Evolutionary conservation across 2,797 vertebrate species (phyloP), one percentile per base, ranked within the genome.

Genomic region (Mormyrus proboscirostris): DNA sequence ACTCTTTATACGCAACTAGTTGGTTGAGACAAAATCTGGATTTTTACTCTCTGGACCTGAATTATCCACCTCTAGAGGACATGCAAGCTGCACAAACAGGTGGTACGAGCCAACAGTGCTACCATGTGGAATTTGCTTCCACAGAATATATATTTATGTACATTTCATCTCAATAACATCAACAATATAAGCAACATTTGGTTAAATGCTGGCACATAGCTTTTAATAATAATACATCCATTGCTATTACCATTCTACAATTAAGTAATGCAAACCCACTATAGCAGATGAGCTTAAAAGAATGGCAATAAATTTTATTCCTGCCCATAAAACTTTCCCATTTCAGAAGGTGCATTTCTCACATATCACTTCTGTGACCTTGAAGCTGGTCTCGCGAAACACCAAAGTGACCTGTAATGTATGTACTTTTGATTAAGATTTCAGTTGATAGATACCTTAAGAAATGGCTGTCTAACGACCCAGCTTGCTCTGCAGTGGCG

Each of bases 321-420:
- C 38, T 25, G 57, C 41, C 38, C n/a, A 38, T 29, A 88, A 88
- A 57, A 57, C 8, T 59, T 59, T 53, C 85, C 29, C 51, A n/a
- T 47, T 88, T 65, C 41, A 38, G 73, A n/a, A 44, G 38, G n/a
- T 44, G 73, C 73, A 44, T 88, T 49, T 41, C 19, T 65, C n/a
- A 49, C 57, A 2, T 88, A 51, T 29, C 25, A 85, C 44, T n/a
- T 65, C 57, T 49, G 4, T 0, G 55, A 65, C 22, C 38, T 62
- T 88, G 62, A 87, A 65, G 29, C 29, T 62, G 33, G 8, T 41
- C 69, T 5, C 38, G 3, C 49, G 8, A 55, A 55, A 33, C 49
- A 88, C 9, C 86, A 62, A 65, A 88, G 55, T 62, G 86, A 41
- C 49, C 89, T 44, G 38, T 29, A 73, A 89, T 76, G 69, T 25